Conservation (phyloP, 1,140 invertebrate genomes). For the Papilio aristodemus region DNA sequence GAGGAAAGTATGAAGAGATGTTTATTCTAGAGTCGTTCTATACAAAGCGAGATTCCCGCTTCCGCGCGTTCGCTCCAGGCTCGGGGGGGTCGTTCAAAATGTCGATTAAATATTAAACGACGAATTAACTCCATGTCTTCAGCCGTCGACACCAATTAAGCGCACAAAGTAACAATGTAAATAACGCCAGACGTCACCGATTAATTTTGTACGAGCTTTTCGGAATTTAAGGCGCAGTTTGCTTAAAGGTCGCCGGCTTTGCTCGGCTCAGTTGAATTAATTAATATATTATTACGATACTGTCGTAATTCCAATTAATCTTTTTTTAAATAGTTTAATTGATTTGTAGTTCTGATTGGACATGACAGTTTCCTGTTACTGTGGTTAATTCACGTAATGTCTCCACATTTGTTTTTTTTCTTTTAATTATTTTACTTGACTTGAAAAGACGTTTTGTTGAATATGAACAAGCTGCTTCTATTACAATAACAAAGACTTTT, state of each 20-base stretch:
- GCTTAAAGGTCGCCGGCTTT: slow-evolving; percentile 56
- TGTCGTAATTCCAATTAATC: slow-evolving; percentile 11
- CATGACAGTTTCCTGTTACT: no score
- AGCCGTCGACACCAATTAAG: slow-evolving; percentile 69
- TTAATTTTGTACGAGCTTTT: slow-evolving; percentile 67
- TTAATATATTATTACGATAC: slow-evolving; percentile 19
- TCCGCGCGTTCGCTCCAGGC: slow-evolving; percentile 9
- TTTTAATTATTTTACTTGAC: no score
- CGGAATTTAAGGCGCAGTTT: slow-evolving; percentile 50
- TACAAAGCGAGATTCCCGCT: not conserved
- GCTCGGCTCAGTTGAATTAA: slow-evolving; percentile 32
- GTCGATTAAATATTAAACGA: slow-evolving; percentile 73
- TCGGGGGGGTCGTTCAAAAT: slow-evolving; percentile 41
- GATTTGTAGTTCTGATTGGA: no score
- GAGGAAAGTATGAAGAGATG: slow-evolving; percentile 26
- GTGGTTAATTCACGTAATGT: no score
- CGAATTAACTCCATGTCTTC: slow-evolving; percentile 72
- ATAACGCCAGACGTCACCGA: slow-evolving; percentile 59
- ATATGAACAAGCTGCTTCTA: no score
- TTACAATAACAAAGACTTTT: no score
- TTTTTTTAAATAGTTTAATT: no score
- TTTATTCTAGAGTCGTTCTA: slow-evolving; percentile 27
- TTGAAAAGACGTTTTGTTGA: no score
- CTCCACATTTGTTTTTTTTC: no score
- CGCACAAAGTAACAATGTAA: slow-evolving; percentile 74